Evolutionary conservation across 2,888 invertebrate species (phyloP), one percentile per base, ranked within the genome.

Genomic region (Sthenelais limicola): DNA sequence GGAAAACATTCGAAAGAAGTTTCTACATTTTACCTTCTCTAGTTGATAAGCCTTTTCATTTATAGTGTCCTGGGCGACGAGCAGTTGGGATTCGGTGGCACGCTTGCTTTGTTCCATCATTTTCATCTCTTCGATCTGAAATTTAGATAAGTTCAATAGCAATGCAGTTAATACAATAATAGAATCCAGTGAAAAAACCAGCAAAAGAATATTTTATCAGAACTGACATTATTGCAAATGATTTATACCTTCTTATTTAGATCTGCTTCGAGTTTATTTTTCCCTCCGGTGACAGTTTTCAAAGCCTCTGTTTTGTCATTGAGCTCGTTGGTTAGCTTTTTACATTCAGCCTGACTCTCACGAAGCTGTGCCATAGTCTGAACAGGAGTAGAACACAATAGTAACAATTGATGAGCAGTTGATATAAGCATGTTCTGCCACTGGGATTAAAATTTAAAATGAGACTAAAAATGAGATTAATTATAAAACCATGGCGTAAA

Each of bases 1-100:
- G n/a, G n/a, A n/a, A n/a, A n/a, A n/a, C n/a, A n/a, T n/a, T n/a
- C n/a, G n/a, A n/a, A n/a, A n/a, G n/a, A n/a, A n/a, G n/a, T 43
- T 43, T 15, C 12, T 9, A 18, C 7, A 51, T 12, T 77, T 76
- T 66, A 82, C 82, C 51, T 76, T 78, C 56, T 80, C 79, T 51
- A 80, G 75, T 47, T 78, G 74, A 24, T 78, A 74, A 30, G 74
- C 72, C 30, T 72, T 74, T 21, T 74, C 74, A 30, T 51, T 68
- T 1, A 74, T 32, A n/a, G 68, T 68, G 21, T 72, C 68, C 26
- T 67, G 73, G 0, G 71, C 74, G 38, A 47, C 38, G 47, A 68
- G 48, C 26, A 72, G 70, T 26, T 72, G 68, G 21, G 58, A 35
- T 49, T 73, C 48, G 32, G 73, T 26, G 15, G 21, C 47, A 33